Base-by-base conservation (phyloP, 2,113 vertebrate species). In the Xerus inauris region DNA sequence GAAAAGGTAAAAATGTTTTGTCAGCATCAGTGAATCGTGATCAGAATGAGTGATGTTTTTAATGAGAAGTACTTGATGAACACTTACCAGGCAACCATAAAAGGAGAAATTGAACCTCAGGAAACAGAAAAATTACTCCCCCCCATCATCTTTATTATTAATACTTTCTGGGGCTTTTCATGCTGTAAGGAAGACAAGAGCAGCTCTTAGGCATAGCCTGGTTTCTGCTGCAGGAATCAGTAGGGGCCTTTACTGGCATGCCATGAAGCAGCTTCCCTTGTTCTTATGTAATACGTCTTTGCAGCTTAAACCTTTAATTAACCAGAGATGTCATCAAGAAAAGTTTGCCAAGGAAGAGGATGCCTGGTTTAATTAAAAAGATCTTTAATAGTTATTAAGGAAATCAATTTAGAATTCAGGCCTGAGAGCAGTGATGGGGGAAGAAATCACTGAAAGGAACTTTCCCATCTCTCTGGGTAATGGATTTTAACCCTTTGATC, bases 241-340 rank as follows among this genome's bases (percentile, higher is more conserved):
- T 77, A 72, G 79, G 79, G 42, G 40, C 97, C 85, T 97, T 91
- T 76, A 67, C 89, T n/a, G 87, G 75, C 8, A 10, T 10, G 0
- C 93, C 76, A 88, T 22, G 82, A 75, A 76, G 90, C 92, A 95
- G 92, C n/a, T 73, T 97, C 84, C 94, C 83, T 84, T 87, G 92
- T 87, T 96, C 94, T 97, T 96, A 97, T 87, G 96, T 94, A 98
- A 96, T 86, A 92, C 71, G 80, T 98, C 92, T 98, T 98, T 97
- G 98, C 95, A 98, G 96, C 97, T 97, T 97, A 98, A 98, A 98
- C 97, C 62, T 98, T 98, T 98, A 98, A 98, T 99, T 99, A 99
- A 98, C 97, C 96, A 96, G 97, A 97, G 98, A 97, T 96, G 97
- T 96, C 97, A 97, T 98, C 20, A 3, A 97, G 95, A 97, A 98